Evolutionary conservation across 2,888 invertebrate genomes (phyloP).

Genomic region (Byasa hedistus): DNA sequence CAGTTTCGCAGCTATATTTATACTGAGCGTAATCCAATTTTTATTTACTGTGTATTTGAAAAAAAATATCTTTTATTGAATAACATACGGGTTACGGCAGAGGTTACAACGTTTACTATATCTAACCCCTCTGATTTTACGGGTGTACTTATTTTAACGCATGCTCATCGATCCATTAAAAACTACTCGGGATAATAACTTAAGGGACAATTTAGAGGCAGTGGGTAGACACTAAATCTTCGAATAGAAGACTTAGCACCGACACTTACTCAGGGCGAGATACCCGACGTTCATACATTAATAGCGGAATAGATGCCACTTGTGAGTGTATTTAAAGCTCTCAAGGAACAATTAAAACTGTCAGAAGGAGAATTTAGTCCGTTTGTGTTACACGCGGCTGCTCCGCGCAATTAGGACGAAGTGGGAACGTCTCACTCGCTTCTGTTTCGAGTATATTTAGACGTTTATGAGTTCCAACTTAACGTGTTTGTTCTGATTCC

Average conservation of each 20-base stretch:
- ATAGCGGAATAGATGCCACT: slow-evolving; percentile 60
- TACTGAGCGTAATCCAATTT: too few relatives aligned
- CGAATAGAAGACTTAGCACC: slow-evolving; percentile 41
- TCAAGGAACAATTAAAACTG: slow-evolving; percentile 57
- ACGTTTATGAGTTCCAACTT: slow-evolving; percentile 44
- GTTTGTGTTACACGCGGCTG: slow-evolving; percentile 45
- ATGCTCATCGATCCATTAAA: slow-evolving; percentile 40
- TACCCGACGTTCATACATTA: slow-evolving; percentile 53
- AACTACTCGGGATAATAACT: slow-evolving; percentile 34
- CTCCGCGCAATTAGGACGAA: slow-evolving; percentile 44
- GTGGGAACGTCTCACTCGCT: slow-evolving; percentile 40
- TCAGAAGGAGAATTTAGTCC: slow-evolving; percentile 51
- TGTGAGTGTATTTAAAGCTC: slow-evolving; percentile 58
- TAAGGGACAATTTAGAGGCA: slow-evolving; percentile 33
- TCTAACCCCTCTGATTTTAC: slow-evolving; percentile 6
- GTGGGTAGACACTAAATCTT: slow-evolving; percentile 44
- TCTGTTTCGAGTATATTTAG: slow-evolving; percentile 45
- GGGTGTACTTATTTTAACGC: slow-evolving; percentile 33
- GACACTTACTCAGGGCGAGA: slow-evolving; percentile 44
- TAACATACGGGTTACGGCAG: too few relatives aligned
- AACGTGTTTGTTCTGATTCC: slow-evolving; percentile 33
- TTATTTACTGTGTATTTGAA: too few relatives aligned
- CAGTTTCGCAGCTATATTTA: too few relatives aligned
- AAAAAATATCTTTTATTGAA: too few relatives aligned
- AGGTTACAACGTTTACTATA: background rate